These are phyloP conservation scores for Grallaria varia DNA, from an alignment of 2,113 vertebrate genomes.

Conservation along the genomic window DNA sequence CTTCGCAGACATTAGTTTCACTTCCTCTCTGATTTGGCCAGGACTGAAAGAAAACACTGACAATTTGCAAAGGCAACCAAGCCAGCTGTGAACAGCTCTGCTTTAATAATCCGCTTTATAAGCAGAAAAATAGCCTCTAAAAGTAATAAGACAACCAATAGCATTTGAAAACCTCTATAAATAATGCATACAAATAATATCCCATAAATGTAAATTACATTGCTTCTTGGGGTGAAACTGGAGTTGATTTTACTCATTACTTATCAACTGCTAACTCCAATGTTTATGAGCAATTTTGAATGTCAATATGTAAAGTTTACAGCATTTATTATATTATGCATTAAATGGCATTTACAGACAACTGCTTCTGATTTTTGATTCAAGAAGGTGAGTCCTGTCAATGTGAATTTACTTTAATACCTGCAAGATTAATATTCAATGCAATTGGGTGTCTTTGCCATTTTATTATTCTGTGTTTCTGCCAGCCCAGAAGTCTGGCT, in stretches of 20 bases:
- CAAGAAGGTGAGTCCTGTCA: background rate
- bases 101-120: background rate
- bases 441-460: background rate
- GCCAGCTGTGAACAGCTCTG: background rate
- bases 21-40: background rate
- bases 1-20: background rate
- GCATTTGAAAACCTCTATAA: background rate
- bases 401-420: background rate
- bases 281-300: constrained; percentile 16
- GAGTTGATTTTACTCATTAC: constrained; percentile 24
- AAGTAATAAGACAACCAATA: background rate
- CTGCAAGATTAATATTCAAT: background rate
- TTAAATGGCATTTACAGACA: constrained; percentile 17
- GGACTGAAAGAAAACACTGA: background rate
- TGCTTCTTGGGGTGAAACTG: background rate
- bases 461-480: background rate
- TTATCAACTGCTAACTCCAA: background rate
- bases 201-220: background rate
- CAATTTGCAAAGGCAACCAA: background rate
- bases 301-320: background rate
- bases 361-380: constrained; percentile 12
- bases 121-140: constrained; percentile 8
- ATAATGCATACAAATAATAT: background rate
- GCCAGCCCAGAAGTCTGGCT: background rate
- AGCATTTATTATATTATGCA: background rate